These are phyloP conservation scores for Micrastur ruficollis DNA, from an alignment of 2,797 vertebrate genomes.

Conservation along the genomic window DNA sequence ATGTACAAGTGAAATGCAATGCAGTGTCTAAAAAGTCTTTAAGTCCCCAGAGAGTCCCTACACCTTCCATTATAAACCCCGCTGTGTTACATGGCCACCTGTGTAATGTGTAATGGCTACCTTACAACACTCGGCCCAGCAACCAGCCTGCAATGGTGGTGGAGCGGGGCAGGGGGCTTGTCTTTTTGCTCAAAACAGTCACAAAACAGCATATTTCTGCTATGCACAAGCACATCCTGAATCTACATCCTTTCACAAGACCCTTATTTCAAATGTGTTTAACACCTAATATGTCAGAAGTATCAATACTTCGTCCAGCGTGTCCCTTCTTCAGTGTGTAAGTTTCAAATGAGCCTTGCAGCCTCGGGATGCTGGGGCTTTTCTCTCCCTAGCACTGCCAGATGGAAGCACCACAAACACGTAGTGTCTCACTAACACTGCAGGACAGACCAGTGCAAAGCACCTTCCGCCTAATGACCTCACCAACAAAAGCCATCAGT, in stretches of 20 bases:
- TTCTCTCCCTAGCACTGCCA: background rate
- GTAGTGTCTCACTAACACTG: background rate
- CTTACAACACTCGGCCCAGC: background rate
- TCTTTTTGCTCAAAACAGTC: background rate
- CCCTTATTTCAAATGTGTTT: background rate
- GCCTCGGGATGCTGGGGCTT: background rate
- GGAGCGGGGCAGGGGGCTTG: background rate
- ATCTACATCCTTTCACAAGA: background rate
- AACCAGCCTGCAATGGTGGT: background rate
- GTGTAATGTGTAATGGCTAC: background rate
- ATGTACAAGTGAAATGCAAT: background rate
- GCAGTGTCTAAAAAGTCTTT: background rate
- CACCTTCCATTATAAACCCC: background rate
- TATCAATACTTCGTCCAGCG: background rate
- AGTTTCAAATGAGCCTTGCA: background rate
- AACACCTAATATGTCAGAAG: background rate
- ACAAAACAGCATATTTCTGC: background rate
- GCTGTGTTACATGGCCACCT: accelerated
- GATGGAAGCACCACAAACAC: accelerated
- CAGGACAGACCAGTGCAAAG: background rate
- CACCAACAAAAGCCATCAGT: background rate
- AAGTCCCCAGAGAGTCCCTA: background rate
- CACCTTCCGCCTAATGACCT: background rate
- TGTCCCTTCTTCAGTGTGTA: background rate
- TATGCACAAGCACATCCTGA: background rate